phyloP scores from a whole-genome alignment of 2,888 invertebrate species.

The Gandaritis pyraliata region DNA sequence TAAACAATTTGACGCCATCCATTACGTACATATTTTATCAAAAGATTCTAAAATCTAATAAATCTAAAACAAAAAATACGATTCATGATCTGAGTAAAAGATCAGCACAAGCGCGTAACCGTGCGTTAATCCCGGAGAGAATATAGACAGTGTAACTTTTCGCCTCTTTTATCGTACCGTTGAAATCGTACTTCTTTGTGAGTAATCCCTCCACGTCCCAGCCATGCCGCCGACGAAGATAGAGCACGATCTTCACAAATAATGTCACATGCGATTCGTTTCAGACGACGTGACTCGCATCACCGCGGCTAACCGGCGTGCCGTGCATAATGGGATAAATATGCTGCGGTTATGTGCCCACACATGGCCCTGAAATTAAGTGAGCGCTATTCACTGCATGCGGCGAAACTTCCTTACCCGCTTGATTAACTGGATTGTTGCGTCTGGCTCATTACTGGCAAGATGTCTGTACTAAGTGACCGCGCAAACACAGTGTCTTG shows the following conservation, averaged over 20 bases:
- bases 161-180: slow-evolving; percentile 81
- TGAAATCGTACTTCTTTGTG: slow-evolving; percentile 84
- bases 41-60: slow-evolving; percentile 3
- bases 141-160: slow-evolving; percentile 77
- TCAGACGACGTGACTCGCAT: slow-evolving; percentile 83
- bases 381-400: slow-evolving; percentile 77
- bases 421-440: slow-evolving; percentile 76
- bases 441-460: slow-evolving; percentile 60
- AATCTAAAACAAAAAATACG: slow-evolving; percentile 14
- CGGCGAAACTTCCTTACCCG: slow-evolving; percentile 70
- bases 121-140: slow-evolving; percentile 77
- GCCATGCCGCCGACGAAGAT: slow-evolving; percentile 83
- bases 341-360: slow-evolving; percentile 81
- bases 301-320: slow-evolving; percentile 72
- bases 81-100: slow-evolving; percentile 48
- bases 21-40: slow-evolving; percentile 7
- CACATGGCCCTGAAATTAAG: slow-evolving; percentile 83
- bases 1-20: slow-evolving; percentile 11
- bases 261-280: slow-evolving; percentile 85
- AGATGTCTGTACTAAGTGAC: slow-evolving; percentile 41
- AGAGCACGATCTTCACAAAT: slow-evolving; percentile 85
- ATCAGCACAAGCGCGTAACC: slow-evolving; percentile 57
- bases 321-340: slow-evolving; percentile 84
- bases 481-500: too few relatives aligned
- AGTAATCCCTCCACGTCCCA: slow-evolving; percentile 83